Evolutionary conservation across 2,113 vertebrate genomes (phyloP), one percentile per base, ranked within the genome.

Genomic region (Vimba vimba): DNA sequence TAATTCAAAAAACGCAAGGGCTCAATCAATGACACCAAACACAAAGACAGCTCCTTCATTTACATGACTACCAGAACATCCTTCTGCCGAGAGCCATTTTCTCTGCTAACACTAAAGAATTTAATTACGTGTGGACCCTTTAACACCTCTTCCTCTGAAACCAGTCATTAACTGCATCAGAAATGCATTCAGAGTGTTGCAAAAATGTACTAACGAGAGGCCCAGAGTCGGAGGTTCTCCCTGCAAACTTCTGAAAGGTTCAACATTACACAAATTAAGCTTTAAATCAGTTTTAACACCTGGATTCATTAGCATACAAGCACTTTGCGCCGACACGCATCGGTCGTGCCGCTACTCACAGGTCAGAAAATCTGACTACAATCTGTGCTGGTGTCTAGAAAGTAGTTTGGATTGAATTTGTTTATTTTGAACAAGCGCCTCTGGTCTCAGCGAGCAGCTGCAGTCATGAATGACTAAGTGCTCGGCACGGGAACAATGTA

Each of bases 401-500:
- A 64, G 79, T 47, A 30, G 39, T 81, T 64, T 66, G 59, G 59
- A 47, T 30, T 81, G 59, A 81, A 81, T 30, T 47, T 64, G 79
- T 81, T 81, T 64, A 27, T 81, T 10, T 60, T 47, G 60, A 64
- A 64, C 59, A 64, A 66, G 39, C 10, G 78, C 57, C 78, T 62
- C 39, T 77, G 25, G 75, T 85, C 62, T 36, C 75, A 25, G 33
- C 12, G n/a, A 57, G 75, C 75, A 78, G 84, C 59, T 76, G 30
- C 74, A 78, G 75, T 85, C 76, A 85, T 79, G 84, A 68, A 79
- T 85, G 84, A 85, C 60, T 85, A 85, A 79, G 75, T 79, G 84
- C 60, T 39, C 21, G 23, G 62, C 62, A 30, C 25, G 25, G 75
- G 27, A 85, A 79, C 84, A 85, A 85, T 79, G 75, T 57, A 64